Percentiles rank a stretch among this genome's conserved stretches.
Conservation (phyloP, 2,888 invertebrate genomes). For the Dimorphilus gyrociliatus region DNA sequence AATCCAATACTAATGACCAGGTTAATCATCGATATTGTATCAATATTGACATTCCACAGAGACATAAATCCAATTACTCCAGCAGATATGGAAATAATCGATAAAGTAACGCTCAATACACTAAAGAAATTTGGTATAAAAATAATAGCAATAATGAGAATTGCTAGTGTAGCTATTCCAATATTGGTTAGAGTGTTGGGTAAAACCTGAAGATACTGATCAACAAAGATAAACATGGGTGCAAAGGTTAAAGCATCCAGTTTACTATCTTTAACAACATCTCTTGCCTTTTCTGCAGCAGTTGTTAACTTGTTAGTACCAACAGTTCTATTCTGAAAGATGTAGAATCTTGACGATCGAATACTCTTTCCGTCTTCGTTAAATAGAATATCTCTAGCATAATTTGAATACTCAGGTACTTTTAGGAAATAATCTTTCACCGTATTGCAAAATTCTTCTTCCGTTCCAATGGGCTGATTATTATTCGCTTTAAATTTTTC, state of each 20-base stretch:
- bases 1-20: slow-evolving; percentile 92
- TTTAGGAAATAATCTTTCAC: no score
- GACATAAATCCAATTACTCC: slow-evolving; percentile 94
- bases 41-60: slow-evolving; percentile 73
- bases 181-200: slow-evolving; percentile 75
- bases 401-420: no score
- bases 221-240: slow-evolving; percentile 88
- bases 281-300: no score
- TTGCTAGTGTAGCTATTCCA: slow-evolving; percentile 69
- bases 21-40: slow-evolving; percentile 75
- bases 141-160: slow-evolving; percentile 82
- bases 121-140: slow-evolving; percentile 82
- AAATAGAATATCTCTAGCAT: no score
- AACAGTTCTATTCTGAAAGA: no score
- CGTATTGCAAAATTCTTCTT: no score
- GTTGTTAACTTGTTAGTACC: no score
- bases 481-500: no score
- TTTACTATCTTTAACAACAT: no score
- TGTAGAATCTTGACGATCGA: no score
- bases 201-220: slow-evolving; percentile 69
- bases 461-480: no score
- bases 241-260: slow-evolving; percentile 79
- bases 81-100: slow-evolving; percentile 77
- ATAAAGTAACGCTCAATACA: slow-evolving; percentile 83
- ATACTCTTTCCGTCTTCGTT: no score